A percentile compares a stretch with the other conserved stretches of the same genome.
phyloP scores from a whole-genome alignment of 2,888 invertebrate genomes.

The Idaea biselata region DNA sequence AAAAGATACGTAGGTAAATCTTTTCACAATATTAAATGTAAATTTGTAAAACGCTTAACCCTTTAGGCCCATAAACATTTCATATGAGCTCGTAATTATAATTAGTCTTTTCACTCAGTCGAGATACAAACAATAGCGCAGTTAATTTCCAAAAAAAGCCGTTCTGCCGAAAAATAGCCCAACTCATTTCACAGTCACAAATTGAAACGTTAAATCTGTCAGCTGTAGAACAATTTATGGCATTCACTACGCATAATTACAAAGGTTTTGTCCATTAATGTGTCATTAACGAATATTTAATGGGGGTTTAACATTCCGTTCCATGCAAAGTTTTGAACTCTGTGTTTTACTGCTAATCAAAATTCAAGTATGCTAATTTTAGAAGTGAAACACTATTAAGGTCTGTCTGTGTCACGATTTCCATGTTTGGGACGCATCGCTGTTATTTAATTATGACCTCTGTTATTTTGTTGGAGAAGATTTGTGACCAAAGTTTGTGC shows the following conservation, averaged over 20 bases:
- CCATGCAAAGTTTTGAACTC: conserved; percentile 42
- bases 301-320: conserved; percentile 44
- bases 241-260: conserved; percentile 51
- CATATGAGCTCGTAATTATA: conserved; percentile 2
- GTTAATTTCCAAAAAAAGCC: conserved; percentile 19
- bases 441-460: conserved; percentile 24
- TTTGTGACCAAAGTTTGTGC: background rate
- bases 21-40: background rate
- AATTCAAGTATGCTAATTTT: conserved; percentile 73
- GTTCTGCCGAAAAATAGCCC: conserved; percentile 21
- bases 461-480: background rate
- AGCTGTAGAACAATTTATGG: conserved; percentile 44
- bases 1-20: too few relatives aligned
- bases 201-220: conserved; percentile 36
- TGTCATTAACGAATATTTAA: conserved; percentile 52
- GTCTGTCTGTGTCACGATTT: conserved; percentile 33
- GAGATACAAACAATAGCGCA: conserved; percentile 13
- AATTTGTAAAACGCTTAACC: background rate
- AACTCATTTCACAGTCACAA: conserved; percentile 27
- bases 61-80: background rate
- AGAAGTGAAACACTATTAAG: conserved; percentile 56
- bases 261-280: conserved; percentile 67
- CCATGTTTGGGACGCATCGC: conserved; percentile 18
- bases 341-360: conserved; percentile 71
- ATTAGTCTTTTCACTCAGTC: background rate